Percentiles rank a stretch among this genome's conserved stretches.
These are phyloP conservation scores for Drosophila antonietae DNA, from an alignment of 2,888 invertebrate species.

Conservation along the genomic window DNA sequence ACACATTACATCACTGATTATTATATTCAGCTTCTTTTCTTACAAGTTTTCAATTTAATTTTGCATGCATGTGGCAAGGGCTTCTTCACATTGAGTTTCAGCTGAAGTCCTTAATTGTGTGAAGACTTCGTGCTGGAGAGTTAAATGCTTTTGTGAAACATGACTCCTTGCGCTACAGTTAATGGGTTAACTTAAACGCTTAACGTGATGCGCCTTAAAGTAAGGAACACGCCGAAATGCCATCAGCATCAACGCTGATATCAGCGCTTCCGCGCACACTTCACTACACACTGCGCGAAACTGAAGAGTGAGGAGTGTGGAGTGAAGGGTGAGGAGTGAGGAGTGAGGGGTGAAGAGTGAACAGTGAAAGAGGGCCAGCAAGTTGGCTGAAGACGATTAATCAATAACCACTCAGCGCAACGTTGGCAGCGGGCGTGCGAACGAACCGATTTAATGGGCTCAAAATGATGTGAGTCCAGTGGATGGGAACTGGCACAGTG, in stretches of 20 bases:
- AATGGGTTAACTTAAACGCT: constrained; percentile 70
- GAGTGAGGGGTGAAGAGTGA: too few relatives aligned
- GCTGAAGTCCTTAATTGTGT: neutral
- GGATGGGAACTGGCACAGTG: neutral
- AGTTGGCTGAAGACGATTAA: constrained; percentile 60
- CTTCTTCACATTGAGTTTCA: neutral
- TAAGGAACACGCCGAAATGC: constrained; percentile 47
- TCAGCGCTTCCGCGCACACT: constrained; percentile 72
- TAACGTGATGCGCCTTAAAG: constrained; percentile 59
- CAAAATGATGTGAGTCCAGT: constrained; percentile 48
- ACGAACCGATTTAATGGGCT: constrained; percentile 63
- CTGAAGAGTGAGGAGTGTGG: too few relatives aligned
- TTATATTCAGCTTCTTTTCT: neutral
- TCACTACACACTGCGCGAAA: constrained; percentile 50
- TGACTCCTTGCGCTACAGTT: constrained; percentile 39
- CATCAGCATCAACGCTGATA: constrained; percentile 54
- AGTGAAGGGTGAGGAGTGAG: too few relatives aligned
- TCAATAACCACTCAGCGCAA: constrained; percentile 73
- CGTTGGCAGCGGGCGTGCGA: constrained; percentile 20
- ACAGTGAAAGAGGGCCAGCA: constrained; percentile 4
- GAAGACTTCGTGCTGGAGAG: constrained; percentile 13
- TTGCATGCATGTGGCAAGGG: neutral
- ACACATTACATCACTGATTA: neutral
- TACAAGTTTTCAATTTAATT: neutral
- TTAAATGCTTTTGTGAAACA: constrained; percentile 18